Base-by-base conservation (phyloP, 2,113 vertebrate species). In the Psettodes erumei region DNA sequence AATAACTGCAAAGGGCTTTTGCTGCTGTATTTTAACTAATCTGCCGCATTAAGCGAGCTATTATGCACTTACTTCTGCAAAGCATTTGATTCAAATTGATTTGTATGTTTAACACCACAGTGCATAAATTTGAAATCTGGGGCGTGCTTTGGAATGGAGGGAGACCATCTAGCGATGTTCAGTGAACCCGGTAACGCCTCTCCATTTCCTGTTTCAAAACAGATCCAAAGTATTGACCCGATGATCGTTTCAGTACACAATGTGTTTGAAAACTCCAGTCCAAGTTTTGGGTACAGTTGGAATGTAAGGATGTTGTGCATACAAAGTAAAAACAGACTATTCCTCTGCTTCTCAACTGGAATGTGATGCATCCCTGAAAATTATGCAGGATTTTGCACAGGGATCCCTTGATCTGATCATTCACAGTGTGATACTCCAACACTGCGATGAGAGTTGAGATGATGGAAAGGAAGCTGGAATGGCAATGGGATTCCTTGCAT, bases 221-320 rank as follows among this genome's bases (percentile, higher is more conserved):
- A 97, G 96, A 96, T 96, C 93, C 95, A 96, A 95, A 95, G 95
- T 96, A 95, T 96, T 93, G 95, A 96, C 91, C 95, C 95, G 92
- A 92, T 95, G 94, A 95, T 97, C 94, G 93, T 95, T 95, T 95
- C 94, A 93, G 91, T 96, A 91, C 95, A 95, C 95, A 95, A 92
- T 94, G 94, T 95, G 91, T 93, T 96, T 91, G 93, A 96, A 95
- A 96, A 93, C 91, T 93, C 95, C 92, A 90, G 94, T 93, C 95
- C 88, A 85, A 93, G 93, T 93, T 96, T 93, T 89, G 94, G 94
- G 55, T 93, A 93, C 93, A 87, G 94, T 95, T 94, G 94, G 92
- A 95, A 95, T 95, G 95, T 97, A 96, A 96, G 96, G 92, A 93
- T 92, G 90, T 70, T 92, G 92, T 93, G 92, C 92, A 89, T 92